Evolutionary conservation across 2,113 vertebrate species (phyloP).

Genomic region (Egretta garzetta): DNA sequence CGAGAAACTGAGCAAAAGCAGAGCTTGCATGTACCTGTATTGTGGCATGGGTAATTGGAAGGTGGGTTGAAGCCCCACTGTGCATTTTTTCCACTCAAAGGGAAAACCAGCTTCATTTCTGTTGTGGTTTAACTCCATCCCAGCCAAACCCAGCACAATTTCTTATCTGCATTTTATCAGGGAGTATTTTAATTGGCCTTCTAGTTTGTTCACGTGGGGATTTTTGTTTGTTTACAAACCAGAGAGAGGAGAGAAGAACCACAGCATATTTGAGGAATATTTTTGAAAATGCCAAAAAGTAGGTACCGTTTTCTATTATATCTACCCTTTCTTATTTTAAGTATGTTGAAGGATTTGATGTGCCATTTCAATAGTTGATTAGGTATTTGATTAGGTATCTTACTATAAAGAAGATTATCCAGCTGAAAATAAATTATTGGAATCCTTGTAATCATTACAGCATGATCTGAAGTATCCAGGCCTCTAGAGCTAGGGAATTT

Average conservation of each 20-base stretch:
- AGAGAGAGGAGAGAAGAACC: slow-evolving; percentile 80
- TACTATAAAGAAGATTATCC: neutral
- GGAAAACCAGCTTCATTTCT: neutral
- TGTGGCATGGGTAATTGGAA: neutral
- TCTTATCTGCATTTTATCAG: neutral
- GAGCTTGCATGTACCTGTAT: neutral
- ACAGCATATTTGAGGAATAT: slow-evolving; percentile 76
- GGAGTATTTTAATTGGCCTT: neutral
- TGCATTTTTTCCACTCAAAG: neutral
- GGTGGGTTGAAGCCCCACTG: neutral
- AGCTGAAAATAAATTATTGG: neutral
- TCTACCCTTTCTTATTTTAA: neutral
- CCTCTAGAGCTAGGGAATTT: neutral
- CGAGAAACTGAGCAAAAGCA: neutral
- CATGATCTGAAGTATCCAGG: neutral
- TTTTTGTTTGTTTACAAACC: slow-evolving; percentile 59
- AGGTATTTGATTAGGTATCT: neutral
- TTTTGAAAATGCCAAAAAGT: slow-evolving; percentile 90
- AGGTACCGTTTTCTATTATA: slow-evolving; percentile 60
- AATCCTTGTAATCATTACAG: neutral
- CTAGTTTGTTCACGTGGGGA: neutral
- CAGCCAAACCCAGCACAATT: too few relatives aligned
- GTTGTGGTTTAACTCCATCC: too few relatives aligned
- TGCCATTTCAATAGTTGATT: neutral
- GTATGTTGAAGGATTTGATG: neutral